A percentile compares a stretch with the other conserved stretches of the same genome.
Evolutionary conservation across 1,140 invertebrate species (phyloP).

Genomic region (Drosophila tristis): DNA sequence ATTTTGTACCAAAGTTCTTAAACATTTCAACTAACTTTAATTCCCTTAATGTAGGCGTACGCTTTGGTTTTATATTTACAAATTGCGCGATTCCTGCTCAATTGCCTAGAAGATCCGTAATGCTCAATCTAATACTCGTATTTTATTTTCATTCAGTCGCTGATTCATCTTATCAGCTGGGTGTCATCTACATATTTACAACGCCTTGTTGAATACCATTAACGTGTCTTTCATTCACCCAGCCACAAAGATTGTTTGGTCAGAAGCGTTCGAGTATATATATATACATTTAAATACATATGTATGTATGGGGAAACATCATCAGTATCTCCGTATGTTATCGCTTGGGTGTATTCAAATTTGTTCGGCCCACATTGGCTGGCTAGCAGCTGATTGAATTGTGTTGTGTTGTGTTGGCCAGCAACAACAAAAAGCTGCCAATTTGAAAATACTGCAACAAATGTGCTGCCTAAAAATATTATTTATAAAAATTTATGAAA

Average conservation of each 20-base stretch:
- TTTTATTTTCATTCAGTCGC: conserved; percentile 26
- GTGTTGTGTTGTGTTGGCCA: conserved; percentile 81
- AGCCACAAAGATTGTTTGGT: conserved; percentile 34
- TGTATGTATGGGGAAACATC: not conserved
- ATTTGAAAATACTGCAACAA: conserved; percentile 82
- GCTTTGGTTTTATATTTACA: too few species aligned
- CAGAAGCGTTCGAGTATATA: conserved; percentile 22
- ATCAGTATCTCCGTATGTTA: conserved; percentile 9
- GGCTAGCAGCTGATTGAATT: conserved; percentile 77
- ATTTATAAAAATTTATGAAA: conserved; percentile 65
- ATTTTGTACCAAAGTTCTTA: too few species aligned
- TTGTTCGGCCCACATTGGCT: conserved; percentile 43
- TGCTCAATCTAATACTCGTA: too few species aligned
- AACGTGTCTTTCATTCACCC: conserved; percentile 57
- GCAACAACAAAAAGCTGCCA: conserved; percentile 75
- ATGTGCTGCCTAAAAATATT: conserved; percentile 79
- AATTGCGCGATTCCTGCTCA: too few species aligned
- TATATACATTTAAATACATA: conserved; percentile 8
- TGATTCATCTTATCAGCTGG: conserved; percentile 25
- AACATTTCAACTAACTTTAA: too few species aligned
- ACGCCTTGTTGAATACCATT: conserved; percentile 44
- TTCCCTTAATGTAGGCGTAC: too few species aligned
- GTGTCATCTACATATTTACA: conserved; percentile 26
- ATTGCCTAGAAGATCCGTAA: too few species aligned
- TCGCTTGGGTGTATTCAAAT: conserved; percentile 22